These are phyloP conservation scores for Phylloscopus whistleri DNA, from an alignment of 2,113 vertebrate genomes.

Conservation along the genomic window DNA sequence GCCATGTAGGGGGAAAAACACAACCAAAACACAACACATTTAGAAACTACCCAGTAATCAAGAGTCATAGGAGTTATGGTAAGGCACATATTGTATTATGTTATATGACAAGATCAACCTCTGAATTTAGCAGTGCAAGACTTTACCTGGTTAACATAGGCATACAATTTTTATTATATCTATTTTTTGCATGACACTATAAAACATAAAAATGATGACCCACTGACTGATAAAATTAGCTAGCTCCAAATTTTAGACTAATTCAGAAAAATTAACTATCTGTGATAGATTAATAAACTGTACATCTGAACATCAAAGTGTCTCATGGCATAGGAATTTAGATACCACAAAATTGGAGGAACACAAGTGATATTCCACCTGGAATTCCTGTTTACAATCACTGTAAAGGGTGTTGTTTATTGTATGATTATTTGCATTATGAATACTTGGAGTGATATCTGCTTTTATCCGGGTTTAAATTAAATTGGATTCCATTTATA, in stretches of 20 bases:
- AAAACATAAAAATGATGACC: background rate
- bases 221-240: background rate
- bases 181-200: background rate
- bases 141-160: background rate
- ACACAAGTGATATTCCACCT: background rate
- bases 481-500: background rate
- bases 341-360: background rate
- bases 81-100: background rate
- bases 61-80: background rate
- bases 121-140: background rate
- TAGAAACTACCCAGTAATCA: background rate
- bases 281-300: background rate
- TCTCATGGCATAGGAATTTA: background rate
- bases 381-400: background rate
- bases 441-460: background rate
- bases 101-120: background rate
- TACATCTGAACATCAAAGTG: background rate
- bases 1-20: background rate
- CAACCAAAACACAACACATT: background rate
- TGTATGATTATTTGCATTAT: background rate
- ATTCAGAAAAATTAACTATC: background rate
- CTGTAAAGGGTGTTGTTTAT: background rate
- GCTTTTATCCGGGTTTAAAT: background rate
- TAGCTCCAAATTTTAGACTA: background rate
- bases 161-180: background rate